Conservation (phyloP, 2,113 vertebrate genomes). For the Andinoacara biseriatus region DNA sequence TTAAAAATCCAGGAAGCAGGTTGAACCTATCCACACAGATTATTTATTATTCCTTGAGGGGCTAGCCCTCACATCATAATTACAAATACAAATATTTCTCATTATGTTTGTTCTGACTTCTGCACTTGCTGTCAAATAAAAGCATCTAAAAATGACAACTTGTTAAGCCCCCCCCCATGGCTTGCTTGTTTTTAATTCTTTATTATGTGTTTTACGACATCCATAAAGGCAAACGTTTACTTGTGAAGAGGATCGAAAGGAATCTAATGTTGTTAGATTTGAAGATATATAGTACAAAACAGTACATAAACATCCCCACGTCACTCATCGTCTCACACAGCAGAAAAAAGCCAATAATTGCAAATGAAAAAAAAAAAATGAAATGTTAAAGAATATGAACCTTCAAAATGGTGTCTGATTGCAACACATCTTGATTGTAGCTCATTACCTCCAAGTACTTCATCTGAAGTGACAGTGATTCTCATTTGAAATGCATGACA, state of each 20-base stretch:
- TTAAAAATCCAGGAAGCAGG: constrained; percentile 71
- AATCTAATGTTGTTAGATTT: background rate
- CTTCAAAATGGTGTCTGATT: constrained; percentile 56
- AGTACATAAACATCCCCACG: background rate
- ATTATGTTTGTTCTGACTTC: constrained; percentile 45
- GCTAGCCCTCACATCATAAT: constrained; percentile 52
- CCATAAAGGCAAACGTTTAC: background rate
- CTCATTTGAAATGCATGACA: constrained; percentile 53
- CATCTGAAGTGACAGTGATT: constrained; percentile 50
- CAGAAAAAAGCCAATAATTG: background rate
- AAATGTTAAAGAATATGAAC: constrained; percentile 42
- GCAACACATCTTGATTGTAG: constrained; percentile 46
- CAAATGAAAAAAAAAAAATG: background rate
- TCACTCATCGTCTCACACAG: background rate
- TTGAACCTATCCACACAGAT: constrained; percentile 57
- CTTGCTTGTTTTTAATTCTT: background rate
- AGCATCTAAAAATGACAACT: constrained; percentile 6
- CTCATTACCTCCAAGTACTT: constrained; percentile 52
- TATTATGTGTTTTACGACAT: background rate
- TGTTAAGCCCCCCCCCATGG: background rate
- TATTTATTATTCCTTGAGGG: constrained; percentile 64
- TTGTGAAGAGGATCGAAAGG: background rate
- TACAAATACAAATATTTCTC: constrained; percentile 57
- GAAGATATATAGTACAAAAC: background rate
- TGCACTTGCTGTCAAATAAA: background rate